Conservation (phyloP, 2,797 vertebrate genomes). For the Decapterus maruadsi region DNA sequence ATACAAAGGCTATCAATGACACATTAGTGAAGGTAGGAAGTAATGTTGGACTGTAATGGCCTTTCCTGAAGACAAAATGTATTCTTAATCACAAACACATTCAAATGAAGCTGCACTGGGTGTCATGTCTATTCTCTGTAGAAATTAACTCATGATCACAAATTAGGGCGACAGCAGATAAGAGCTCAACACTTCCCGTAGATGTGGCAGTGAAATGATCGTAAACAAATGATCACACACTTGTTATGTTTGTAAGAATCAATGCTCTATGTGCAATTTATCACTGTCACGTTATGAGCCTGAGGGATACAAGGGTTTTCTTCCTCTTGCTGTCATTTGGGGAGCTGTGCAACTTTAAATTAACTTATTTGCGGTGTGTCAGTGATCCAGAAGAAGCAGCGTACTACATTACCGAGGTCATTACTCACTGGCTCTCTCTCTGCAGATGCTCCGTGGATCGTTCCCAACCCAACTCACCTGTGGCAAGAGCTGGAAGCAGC, state of each 20-base stretch:
- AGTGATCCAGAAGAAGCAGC: conserved; percentile 18
- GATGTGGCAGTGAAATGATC: not conserved
- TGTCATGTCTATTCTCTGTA: not conserved
- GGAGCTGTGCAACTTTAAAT: conserved; percentile 14
- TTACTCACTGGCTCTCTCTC: conserved; percentile 38
- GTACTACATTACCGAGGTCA: conserved; percentile 30
- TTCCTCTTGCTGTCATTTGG: conserved; percentile 1
- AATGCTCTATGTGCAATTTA: not conserved
- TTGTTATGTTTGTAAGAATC: not conserved
- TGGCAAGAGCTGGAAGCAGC: conserved; percentile 51
- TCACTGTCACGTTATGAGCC: not conserved
- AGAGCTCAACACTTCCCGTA: not conserved
- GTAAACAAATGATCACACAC: too few relatives aligned
- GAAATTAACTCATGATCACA: conserved; percentile 11
- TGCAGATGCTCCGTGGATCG: conserved; percentile 42
- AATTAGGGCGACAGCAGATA: not conserved
- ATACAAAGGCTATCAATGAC: conserved; percentile 13
- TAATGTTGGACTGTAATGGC: conserved; percentile 11
- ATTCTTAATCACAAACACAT: conserved; percentile 21
- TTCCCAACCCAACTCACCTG: conserved; percentile 39
- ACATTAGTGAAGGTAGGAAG: conserved; percentile 16
- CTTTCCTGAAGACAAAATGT: conserved; percentile 11
- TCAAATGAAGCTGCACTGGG: conserved; percentile 8
- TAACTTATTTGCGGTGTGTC: conserved; percentile 12
- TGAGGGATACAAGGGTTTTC: not conserved